Conservation (phyloP, 2,888 invertebrate species). For the Deroplatys truncata region DNA sequence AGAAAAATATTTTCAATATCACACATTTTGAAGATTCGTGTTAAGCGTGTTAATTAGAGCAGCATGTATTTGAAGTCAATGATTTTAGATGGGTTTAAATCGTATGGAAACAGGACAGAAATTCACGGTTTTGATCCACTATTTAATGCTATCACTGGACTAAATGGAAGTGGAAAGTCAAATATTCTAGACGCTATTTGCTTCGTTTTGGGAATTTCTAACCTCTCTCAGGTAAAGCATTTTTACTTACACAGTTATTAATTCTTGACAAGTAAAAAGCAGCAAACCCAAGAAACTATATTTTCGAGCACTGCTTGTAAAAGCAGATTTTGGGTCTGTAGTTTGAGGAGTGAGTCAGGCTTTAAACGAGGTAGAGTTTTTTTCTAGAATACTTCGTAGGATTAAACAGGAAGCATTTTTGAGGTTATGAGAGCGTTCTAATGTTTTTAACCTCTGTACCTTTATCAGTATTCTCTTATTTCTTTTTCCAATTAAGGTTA, state of each 20-base stretch:
- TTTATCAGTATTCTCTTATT: too few species aligned
- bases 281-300: neutral
- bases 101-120: slow-evolving; percentile 90
- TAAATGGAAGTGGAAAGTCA: slow-evolving; percentile 97
- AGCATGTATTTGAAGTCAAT: slow-evolving; percentile 89
- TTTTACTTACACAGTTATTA: neutral
- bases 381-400: neutral
- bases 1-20: too few species aligned
- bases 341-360: neutral
- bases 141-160: slow-evolving; percentile 97
- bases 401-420: too few species aligned
- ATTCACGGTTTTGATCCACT: slow-evolving; percentile 87
- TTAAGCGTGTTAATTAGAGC: neutral
- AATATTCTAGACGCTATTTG: slow-evolving; percentile 97
- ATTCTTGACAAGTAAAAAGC: neutral
- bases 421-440: too few species aligned
- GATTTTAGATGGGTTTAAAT: slow-evolving; percentile 95
- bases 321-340: neutral
- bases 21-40: too few species aligned
- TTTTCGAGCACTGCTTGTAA: neutral
- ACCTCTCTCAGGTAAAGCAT: slow-evolving; percentile 78
- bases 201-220: slow-evolving; percentile 93
- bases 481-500: slow-evolving; percentile 58
- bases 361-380: neutral
- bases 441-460: too few species aligned